Evolutionary conservation across 2,888 invertebrate species (phyloP).

Genomic region (Melieria crassipennis): DNA sequence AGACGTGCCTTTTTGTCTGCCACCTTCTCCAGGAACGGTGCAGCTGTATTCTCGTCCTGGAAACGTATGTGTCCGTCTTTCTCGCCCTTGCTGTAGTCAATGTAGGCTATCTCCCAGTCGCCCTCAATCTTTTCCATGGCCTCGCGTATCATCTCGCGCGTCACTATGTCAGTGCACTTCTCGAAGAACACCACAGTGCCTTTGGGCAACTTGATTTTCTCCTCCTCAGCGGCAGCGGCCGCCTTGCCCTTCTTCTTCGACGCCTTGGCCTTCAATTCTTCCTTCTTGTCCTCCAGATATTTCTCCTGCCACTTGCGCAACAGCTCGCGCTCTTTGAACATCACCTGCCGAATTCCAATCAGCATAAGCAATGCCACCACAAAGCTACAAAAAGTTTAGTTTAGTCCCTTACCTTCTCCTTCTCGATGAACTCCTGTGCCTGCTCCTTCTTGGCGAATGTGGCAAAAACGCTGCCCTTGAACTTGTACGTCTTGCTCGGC

Average conservation of each 20-base stretch:
- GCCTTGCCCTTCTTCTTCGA: constrained; percentile 68
- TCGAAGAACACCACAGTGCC: constrained; percentile 80
- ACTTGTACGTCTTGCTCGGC: constrained; percentile 72
- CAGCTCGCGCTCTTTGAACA: constrained; percentile 74
- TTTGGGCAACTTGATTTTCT: constrained; percentile 69
- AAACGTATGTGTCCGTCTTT: constrained; percentile 79
- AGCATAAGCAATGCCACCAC: neutral
- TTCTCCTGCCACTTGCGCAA: constrained; percentile 77
- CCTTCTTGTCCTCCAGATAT: constrained; percentile 75
- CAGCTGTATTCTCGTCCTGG: constrained; percentile 75
- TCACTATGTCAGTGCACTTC: constrained; percentile 70
- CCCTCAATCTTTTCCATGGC: constrained; percentile 67
- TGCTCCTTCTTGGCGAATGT: constrained; percentile 84
- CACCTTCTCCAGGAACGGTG: constrained; percentile 72
- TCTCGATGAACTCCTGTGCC: constrained; percentile 80
- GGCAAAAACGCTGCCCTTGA: constrained; percentile 93
- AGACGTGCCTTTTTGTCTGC: constrained; percentile 71
- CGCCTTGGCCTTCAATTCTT: constrained; percentile 72
- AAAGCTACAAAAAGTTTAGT: neutral
- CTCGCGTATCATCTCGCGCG: constrained; percentile 79
- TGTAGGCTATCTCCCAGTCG: constrained; percentile 71
- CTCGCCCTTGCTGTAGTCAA: constrained; percentile 81
- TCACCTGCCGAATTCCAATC: constrained; percentile 62
- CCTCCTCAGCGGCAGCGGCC: constrained; percentile 52
- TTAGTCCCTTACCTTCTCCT: constrained; percentile 67